Percentiles rank a stretch among this genome's conserved stretches.
phyloP scores from a whole-genome alignment of 2,888 invertebrate species.

The Microctonus aethiopoides region DNA sequence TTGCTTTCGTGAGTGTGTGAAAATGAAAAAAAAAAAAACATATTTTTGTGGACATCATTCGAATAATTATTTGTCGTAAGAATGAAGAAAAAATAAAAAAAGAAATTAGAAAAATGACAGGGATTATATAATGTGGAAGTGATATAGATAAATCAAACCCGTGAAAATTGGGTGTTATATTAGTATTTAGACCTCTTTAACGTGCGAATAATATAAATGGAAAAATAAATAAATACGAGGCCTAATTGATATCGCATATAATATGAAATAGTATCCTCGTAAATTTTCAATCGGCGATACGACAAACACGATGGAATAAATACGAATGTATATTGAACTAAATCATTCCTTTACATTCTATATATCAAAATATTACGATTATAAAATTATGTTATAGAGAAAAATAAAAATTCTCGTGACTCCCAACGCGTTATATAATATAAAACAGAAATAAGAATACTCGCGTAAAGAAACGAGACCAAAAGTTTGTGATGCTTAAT shows the following conservation, averaged over 20 bases:
- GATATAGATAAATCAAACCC: background rate
- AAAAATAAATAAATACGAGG: constrained; percentile 57
- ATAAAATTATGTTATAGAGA: constrained; percentile 56
- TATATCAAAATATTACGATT: constrained; percentile 62
- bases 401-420: constrained; percentile 59
- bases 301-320: constrained; percentile 33
- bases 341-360: constrained; percentile 65
- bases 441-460: constrained; percentile 43
- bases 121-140: background rate
- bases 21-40: too few species aligned
- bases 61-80: background rate
- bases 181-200: constrained; percentile 49
- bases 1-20: background rate
- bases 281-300: constrained; percentile 32
- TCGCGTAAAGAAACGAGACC: constrained; percentile 35
- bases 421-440: constrained; percentile 57
- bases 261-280: constrained; percentile 26
- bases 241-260: constrained; percentile 52
- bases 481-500: constrained; percentile 23
- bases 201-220: constrained; percentile 45
- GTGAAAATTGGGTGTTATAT: constrained; percentile 52
- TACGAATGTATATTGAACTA: constrained; percentile 52
- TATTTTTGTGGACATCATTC: constrained; percentile 2
- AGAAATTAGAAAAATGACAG: background rate
- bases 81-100: background rate